These are phyloP conservation scores for Eublepharis macularius DNA, from an alignment of 2,113 vertebrate genomes.

Conservation along the genomic window DNA sequence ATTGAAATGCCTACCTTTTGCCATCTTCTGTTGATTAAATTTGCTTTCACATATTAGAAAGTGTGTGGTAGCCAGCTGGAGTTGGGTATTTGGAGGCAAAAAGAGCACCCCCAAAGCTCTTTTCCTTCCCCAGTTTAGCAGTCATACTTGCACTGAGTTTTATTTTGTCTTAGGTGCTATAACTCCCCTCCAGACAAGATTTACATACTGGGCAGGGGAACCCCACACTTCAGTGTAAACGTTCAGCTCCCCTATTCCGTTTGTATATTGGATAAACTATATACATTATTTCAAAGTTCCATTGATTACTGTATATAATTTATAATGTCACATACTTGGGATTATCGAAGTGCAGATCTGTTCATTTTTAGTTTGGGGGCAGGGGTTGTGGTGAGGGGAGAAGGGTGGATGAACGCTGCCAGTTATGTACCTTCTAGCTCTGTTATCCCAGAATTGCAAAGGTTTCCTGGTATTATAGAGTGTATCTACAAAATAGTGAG, in stretches of 20 bases:
- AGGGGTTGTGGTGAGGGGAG: not conserved
- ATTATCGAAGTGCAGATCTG: not conserved
- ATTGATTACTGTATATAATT: not conserved
- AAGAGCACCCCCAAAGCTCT: not conserved
- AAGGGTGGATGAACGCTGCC: too few relatives aligned
- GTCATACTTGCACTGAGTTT: accelerated
- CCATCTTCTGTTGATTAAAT: not conserved
- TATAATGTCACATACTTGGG: not conserved
- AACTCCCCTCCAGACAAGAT: too few relatives aligned
- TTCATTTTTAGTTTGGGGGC: not conserved
- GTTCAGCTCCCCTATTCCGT: not conserved
- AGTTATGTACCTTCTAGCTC: not conserved
- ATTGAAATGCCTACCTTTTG: not conserved
- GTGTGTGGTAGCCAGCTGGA: not conserved
- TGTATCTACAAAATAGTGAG: constrained; percentile 2
- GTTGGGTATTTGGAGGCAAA: not conserved
- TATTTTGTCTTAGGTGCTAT: not conserved
- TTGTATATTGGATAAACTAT: too few relatives aligned
- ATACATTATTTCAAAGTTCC: not conserved
- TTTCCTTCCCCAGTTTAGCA: not conserved
- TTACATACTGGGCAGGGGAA: too few relatives aligned
- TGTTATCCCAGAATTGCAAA: not conserved
- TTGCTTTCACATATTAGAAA: not conserved
- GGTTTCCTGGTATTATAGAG: not conserved
- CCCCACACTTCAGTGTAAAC: too few relatives aligned